Base-by-base conservation (phyloP, 1,140 invertebrate genomes). In the Panulirus ornatus region DNA sequence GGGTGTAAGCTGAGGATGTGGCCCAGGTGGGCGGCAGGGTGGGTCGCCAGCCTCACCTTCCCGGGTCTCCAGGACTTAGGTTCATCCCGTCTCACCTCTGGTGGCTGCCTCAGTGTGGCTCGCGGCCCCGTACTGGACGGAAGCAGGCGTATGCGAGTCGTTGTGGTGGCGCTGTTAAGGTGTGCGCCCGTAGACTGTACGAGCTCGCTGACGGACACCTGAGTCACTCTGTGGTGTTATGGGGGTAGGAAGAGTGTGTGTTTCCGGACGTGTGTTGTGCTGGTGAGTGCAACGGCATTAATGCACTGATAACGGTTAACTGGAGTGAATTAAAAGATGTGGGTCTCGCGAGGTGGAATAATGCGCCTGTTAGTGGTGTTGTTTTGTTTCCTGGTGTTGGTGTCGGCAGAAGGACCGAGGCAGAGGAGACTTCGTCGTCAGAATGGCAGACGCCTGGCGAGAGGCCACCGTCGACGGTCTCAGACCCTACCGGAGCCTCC, bases 101-200 rank as follows among this genome's bases (percentile, higher is more conserved):
- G 44, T 36, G 84, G 44, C 22, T 40, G 47, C 44, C 87, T 89
- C 87, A 89, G 87, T 89, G 87, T 89, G 87, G 78, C 87, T 70
- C 78, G 63, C 6, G 78, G 34, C n/a, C 78, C 78, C 87, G 44
- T 19, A 54, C 54, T 73, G 87, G n/a, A 83, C 66, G 78, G 87
- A 83, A 42, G 78, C 42, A 6, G 30, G 87, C n/a, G 87, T 71
- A 36, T 89, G 79, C 63, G 70, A 34, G 87, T 42, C 58, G 22
- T 70, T 16, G 40, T 30, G n/a, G 22, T 54, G 36, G 38, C 66
- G 16, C 40, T 14, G 27, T 66, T 38, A 34, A 82, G 47, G 63
- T 54, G 78, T 81, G 79, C 78, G 79, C 70, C 27, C 0, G 27
- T 38, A 16, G n/a, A 5, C 44, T 34, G 84, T n/a, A 58, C 14